Evolutionary conservation across 35 echinoderm and acorn worm species (phyloP).

Genomic region (Chiridota heheva): DNA sequence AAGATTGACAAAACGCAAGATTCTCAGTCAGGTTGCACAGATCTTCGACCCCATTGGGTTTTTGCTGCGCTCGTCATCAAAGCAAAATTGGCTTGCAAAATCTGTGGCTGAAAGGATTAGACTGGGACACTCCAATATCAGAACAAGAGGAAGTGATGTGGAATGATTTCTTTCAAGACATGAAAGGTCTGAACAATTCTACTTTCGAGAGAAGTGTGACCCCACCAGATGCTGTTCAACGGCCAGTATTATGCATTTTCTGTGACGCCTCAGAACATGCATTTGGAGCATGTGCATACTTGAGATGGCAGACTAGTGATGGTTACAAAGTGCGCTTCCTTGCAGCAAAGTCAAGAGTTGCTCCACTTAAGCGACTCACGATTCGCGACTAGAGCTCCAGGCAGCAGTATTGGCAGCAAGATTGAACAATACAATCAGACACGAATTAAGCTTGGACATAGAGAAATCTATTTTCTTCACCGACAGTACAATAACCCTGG

Average conservation of each 20-base stretch:
- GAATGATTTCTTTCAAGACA: conserved; percentile 53
- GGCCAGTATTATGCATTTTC: conserved; percentile 53
- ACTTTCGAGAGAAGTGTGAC: conserved; percentile 40
- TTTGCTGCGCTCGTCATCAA: conserved; percentile 61
- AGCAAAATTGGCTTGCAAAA: conserved; percentile 74
- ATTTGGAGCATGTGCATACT: conserved; percentile 55
- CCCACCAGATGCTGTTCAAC: conserved; percentile 3
- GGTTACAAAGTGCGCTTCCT: conserved; percentile 39
- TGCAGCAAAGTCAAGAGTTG: conserved; percentile 55
- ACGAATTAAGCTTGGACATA: conserved; percentile 36
- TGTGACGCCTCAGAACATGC: conserved; percentile 62
- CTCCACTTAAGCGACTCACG: conserved; percentile 57
- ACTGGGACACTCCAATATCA: conserved; percentile 52
- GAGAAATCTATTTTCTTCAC: conserved; percentile 48
- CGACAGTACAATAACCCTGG: conserved; percentile 54
- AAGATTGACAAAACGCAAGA: conserved; percentile 55
- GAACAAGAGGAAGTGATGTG: conserved; percentile 5
- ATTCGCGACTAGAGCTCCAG: conserved; percentile 64
- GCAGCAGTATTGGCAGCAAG: conserved; percentile 46
- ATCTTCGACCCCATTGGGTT: conserved; percentile 85
- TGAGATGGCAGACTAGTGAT: conserved; percentile 14
- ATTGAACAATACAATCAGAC: neutral
- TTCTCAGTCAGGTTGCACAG: conserved; percentile 51
- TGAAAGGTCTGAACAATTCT: conserved; percentile 40
- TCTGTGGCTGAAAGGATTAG: conserved; percentile 57